Percentiles rank a stretch among this genome's conserved stretches.
These are phyloP conservation scores for Trachymyrmex cornetzi DNA, from an alignment of 1,140 invertebrate genomes.

Conservation along the genomic window DNA sequence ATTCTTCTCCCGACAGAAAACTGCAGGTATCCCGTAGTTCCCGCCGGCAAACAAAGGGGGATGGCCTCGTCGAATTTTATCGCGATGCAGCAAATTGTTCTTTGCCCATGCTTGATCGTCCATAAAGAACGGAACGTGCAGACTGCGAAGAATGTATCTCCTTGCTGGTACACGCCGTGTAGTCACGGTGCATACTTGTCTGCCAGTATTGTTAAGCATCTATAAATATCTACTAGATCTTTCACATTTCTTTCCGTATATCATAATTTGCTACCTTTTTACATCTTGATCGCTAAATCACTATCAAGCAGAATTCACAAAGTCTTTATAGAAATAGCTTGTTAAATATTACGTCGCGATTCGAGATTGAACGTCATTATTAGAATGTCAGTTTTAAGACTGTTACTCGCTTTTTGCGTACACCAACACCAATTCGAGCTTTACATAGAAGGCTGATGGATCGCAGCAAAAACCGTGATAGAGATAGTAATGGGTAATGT, in stretches of 20 bases:
- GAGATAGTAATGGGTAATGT: conserved; percentile 16
- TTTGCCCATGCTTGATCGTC: conserved; percentile 50
- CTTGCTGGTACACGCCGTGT: neutral
- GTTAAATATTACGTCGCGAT: neutral
- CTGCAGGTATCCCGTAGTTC: conserved; percentile 18
- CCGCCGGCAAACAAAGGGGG: conserved; percentile 47
- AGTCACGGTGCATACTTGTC: neutral
- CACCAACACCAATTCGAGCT: neutral
- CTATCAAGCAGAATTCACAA: neutral
- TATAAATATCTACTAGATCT: conserved; percentile 17
- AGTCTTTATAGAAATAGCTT: neutral
- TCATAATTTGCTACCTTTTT: neutral
- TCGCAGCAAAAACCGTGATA: neutral
- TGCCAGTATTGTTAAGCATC: neutral
- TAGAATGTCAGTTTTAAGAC: neutral
- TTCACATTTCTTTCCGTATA: neutral
- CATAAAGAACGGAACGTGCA: conserved; percentile 47
- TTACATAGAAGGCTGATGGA: neutral
- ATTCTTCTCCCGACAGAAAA: conserved; percentile 26
- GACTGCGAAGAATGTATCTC: conserved; percentile 12
- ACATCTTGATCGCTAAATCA: neutral
- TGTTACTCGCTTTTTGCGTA: neutral
- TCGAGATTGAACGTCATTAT: conserved; percentile 4
- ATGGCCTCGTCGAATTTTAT: conserved; percentile 55
- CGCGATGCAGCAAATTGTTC: conserved; percentile 60